These are phyloP conservation scores for Botia kubotai DNA, from an alignment of 2,797 vertebrate genomes.

Conservation along the genomic window DNA sequence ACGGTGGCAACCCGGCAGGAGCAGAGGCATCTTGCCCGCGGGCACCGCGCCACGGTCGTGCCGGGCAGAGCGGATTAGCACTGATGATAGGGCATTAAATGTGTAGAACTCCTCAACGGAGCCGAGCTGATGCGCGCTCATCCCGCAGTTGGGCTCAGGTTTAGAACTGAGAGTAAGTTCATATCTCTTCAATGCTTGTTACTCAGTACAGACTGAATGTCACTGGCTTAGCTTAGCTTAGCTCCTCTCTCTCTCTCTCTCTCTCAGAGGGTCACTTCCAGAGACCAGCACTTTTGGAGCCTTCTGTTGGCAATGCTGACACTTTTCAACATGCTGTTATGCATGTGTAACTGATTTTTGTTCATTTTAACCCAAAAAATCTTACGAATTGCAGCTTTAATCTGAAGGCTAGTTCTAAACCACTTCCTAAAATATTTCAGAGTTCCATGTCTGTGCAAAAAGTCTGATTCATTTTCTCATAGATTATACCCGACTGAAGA, in stretches of 20 bases:
- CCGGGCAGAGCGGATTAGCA: constrained; percentile 75
- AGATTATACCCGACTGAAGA: constrained; percentile 67
- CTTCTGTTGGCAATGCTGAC: constrained; percentile 19
- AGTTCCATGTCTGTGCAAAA: constrained; percentile 65
- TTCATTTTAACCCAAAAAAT: too few relatives aligned
- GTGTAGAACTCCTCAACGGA: constrained; percentile 73
- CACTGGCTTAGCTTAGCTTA: constrained; percentile 80
- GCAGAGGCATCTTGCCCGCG: constrained; percentile 71
- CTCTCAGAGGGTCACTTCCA: constrained; percentile 60
- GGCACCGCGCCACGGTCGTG: constrained; percentile 68
- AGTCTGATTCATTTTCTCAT: constrained; percentile 58
- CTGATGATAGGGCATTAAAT: constrained; percentile 79
- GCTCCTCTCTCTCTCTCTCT: constrained; percentile 69
- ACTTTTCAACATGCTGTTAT: constrained; percentile 15
- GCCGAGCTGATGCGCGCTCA: constrained; percentile 72
- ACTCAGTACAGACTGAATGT: constrained; percentile 79
- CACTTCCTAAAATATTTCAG: not conserved
- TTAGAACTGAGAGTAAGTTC: constrained; percentile 71
- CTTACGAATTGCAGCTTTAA: not conserved
- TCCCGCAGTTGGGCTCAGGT: constrained; percentile 72
- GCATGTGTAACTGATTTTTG: too few relatives aligned
- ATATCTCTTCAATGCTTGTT: constrained; percentile 64
- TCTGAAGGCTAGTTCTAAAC: too few relatives aligned
- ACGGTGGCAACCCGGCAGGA: constrained; percentile 66
- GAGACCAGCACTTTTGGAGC: constrained; percentile 63